Conservation (phyloP, 1,140 invertebrate species). For the Bombus polaris region DNA sequence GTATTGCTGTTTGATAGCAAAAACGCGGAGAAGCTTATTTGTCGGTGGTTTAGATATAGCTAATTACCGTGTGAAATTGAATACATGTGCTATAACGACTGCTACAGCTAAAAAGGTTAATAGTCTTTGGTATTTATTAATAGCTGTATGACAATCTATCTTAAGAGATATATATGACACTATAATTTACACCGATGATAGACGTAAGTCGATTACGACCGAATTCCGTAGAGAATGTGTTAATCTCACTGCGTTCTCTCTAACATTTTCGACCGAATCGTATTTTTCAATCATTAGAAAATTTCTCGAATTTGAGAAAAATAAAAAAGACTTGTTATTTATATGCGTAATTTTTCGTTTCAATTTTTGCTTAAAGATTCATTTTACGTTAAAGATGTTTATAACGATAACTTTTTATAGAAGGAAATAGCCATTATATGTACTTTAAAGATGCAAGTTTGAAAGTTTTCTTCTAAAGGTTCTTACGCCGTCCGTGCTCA, state of each 20-base stretch:
- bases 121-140: slow-evolving; percentile 44
- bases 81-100: not conserved
- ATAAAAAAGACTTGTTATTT: too few species aligned
- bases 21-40: not conserved
- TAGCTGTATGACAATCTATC: slow-evolving; percentile 15
- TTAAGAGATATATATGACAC: slow-evolving; percentile 22
- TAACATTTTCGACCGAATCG: too few species aligned
- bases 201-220: not conserved
- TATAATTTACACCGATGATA: slow-evolving; percentile 1
- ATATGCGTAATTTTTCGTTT: too few species aligned
- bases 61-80: slow-evolving; percentile 21
- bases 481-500: not conserved
- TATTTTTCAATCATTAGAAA: too few species aligned
- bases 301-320: too few species aligned
- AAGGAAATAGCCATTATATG: not conserved
- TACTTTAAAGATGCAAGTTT: not conserved
- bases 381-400: not conserved
- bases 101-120: slow-evolving; percentile 28
- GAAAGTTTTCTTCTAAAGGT: not conserved
- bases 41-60: not conserved
- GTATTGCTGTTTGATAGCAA: not conserved
- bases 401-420: not conserved
- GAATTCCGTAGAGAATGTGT: too few species aligned
- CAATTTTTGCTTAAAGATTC: too few species aligned
- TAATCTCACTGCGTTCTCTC: too few species aligned